Evolutionary conservation across 1,140 invertebrate species (phyloP), one percentile per base, ranked within the genome.

Genomic region (Caligus rogercresseyi): DNA sequence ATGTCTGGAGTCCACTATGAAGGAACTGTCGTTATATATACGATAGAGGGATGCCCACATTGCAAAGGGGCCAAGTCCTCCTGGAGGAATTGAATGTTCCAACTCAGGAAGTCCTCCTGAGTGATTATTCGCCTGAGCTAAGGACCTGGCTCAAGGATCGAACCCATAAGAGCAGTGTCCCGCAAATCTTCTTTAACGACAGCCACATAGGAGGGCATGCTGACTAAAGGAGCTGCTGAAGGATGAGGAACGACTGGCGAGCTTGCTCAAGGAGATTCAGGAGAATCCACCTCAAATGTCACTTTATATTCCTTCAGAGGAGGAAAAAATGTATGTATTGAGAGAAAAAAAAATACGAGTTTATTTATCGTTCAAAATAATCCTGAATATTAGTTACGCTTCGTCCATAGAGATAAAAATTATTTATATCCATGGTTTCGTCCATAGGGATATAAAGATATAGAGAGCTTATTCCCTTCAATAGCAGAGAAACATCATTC

Each of bases 121-220:
- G 65, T 15, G 52, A 56, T 18, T 65, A 62, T 19, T 61, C 66
- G 20, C 15, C 64, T 1, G 61, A 65, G 3, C 14, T 61, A 0
- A 20, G 25, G 43, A 19, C 53, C 16, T 25, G 61, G 52, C 59
- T 52, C 18, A 55, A 65, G 63, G 64, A 66, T 23, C 60, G 62
- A 56, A 67, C 66, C 16, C 59, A 63, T 1, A 65, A 64, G 52
- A 64, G 62, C 15, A 66, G 65, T 53, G 66, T 67, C 1, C 66
- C 66, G n/a, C 66, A 67, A 25, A 67, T 67, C 25, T 67, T 67
- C 54, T 67, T 67, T 54, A 67, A 67, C 26, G 52, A 63, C 15
- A 66, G 52, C 0, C 64, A 64, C 25, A 61, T 67, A 25, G 66
- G 66, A 24, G 66, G 66, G 3, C 65, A 67, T 60, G 64, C 52